These are phyloP conservation scores for Scleropages formosus DNA, from an alignment of 2,797 vertebrate species.

Conservation along the genomic window DNA sequence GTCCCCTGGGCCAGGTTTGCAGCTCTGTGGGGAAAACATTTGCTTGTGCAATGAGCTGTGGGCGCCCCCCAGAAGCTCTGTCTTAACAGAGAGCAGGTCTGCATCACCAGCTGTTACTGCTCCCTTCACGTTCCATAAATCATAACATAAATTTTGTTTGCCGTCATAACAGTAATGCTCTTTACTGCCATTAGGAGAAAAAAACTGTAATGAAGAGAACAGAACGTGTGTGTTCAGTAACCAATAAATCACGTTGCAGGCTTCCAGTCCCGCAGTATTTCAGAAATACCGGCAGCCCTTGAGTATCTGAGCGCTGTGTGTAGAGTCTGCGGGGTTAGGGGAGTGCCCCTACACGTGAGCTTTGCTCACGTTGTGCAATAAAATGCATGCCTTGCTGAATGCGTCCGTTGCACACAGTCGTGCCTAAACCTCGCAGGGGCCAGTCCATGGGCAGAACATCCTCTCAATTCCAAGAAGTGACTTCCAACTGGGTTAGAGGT, in stretches of 20 bases:
- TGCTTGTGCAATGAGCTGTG: background rate
- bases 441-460: slow-evolving; percentile 22
- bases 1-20: no score
- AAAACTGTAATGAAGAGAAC: background rate
- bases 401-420: no score
- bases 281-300: slow-evolving; percentile 9
- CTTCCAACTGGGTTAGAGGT: slow-evolving; percentile 55
- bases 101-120: no score
- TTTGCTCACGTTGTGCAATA: slow-evolving; percentile 44
- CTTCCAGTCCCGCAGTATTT: background rate
- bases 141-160: no score
- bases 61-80: no score
- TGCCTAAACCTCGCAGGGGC: slow-evolving; percentile 1
- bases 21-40: no score
- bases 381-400: slow-evolving; percentile 34
- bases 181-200: background rate
- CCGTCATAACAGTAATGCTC: no score
- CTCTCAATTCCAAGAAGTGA: slow-evolving; percentile 44
- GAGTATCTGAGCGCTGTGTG: background rate
- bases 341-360: slow-evolving; percentile 23
- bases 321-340: slow-evolving; percentile 25
- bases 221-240: background rate
- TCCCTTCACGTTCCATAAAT: no score
- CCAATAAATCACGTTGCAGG: background rate
- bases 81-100: no score